Evolutionary conservation across 2,797 vertebrate species (phyloP), one percentile per base, ranked within the genome.

Genomic region (Tadarida brasiliensis): DNA sequence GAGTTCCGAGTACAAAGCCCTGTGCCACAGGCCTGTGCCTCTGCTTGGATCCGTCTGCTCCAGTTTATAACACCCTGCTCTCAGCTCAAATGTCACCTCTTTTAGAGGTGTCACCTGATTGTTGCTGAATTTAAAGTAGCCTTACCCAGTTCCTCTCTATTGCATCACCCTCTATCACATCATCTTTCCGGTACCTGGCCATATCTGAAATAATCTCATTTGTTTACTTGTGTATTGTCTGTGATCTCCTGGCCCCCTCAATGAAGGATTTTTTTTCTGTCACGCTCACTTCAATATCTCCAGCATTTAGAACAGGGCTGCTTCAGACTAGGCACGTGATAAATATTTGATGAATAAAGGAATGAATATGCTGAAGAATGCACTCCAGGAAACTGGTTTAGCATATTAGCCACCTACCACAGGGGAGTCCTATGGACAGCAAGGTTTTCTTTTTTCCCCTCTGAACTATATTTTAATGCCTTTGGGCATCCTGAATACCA

Each of bases 51-150:
- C 81, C 11, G 7, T 92, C 76, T 90, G 96, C 28, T 91, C 96
- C 89, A 97, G 90, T 97, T 93, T 93, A 28, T 54, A 88, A 70
- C 30, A 91, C 80, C 87, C 61, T 76, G 39, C 59, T 94, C 39
- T 71, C 30, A 39, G 92, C 83, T 96, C 94, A 67, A 94, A 91
- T 96, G 67, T 94, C 92, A 77, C 95, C 44, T 90, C 57, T 49
- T 82, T n/a, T 9, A 65, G 73, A 88, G 44, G 51, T 71, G 65
- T 94, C 71, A 24, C 49, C 59, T 80, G 87, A 92, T 77, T 17
- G 3, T 22, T 1, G 2, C 71, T 82, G 92, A 93, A 93, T 88
- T 93, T 94, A 85, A 94, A 97, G 94, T 71, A 95, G 90, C 83
- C 87, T 93, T 87, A 65, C 63, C 85, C 87, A 54, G 61, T 81